These are phyloP conservation scores for Dermochelys coriacea DNA, from an alignment of 2,797 vertebrate genomes.

Conservation along the genomic window DNA sequence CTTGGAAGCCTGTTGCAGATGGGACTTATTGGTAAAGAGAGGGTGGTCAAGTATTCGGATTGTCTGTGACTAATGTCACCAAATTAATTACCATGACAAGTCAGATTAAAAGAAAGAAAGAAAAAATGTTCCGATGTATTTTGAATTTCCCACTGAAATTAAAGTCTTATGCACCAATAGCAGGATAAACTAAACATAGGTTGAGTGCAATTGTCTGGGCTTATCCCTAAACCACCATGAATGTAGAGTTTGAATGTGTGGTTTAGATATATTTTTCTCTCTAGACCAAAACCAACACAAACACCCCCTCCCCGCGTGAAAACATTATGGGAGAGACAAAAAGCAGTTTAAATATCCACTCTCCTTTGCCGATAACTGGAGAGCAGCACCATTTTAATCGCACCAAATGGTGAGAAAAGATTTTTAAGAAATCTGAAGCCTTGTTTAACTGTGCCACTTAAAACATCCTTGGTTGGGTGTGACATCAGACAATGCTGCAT, in stretches of 20 bases:
- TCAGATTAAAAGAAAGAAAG: background rate
- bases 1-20: background rate
- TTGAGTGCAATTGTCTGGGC: background rate
- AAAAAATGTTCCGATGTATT: background rate
- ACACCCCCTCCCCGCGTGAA: background rate
- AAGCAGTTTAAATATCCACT: background rate
- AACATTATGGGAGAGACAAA: accelerated
- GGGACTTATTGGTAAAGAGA: background rate
- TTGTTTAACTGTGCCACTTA: background rate
- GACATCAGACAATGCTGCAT: background rate
- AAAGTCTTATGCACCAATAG: background rate
- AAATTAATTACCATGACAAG: background rate
- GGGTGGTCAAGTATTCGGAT: accelerated
- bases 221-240: background rate
- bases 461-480: background rate
- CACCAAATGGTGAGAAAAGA: too few species aligned
- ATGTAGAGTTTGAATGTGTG: background rate
- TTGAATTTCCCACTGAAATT: background rate
- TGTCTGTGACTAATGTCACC: constrained; percentile 1
- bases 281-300: accelerated
- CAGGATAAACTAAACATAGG: background rate
- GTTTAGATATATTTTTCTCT: background rate
- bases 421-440: background rate
- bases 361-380: background rate
- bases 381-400: background rate